Conservation (phyloP, 2,888 invertebrate genomes). For the Esperia sulphurella region DNA sequence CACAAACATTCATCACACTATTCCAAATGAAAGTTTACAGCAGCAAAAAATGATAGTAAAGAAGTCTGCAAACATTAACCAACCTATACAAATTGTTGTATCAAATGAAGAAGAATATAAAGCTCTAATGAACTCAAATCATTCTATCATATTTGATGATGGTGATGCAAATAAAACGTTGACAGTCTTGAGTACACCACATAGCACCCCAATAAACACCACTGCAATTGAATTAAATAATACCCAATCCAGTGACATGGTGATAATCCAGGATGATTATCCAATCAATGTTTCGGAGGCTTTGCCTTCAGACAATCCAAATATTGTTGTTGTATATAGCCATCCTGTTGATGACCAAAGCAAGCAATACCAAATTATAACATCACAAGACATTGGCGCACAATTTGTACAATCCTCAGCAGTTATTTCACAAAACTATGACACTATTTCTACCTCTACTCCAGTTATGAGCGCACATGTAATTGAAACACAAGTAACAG, state of each 20-base stretch:
- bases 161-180: slow-evolving; percentile 55
- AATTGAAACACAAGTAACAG: slow-evolving; percentile 43
- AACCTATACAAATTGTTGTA: slow-evolving; percentile 71
- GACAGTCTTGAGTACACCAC: slow-evolving; percentile 53
- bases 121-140: slow-evolving; percentile 63
- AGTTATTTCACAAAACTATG: slow-evolving; percentile 64
- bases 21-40: slow-evolving; percentile 30
- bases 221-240: slow-evolving; percentile 61
- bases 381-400: slow-evolving; percentile 52
- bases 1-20: slow-evolving; percentile 33
- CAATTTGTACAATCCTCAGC: slow-evolving; percentile 63
- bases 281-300: slow-evolving; percentile 76
- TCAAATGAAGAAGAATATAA: slow-evolving; percentile 74
- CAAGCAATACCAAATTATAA: slow-evolving; percentile 74
- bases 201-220: slow-evolving; percentile 40
- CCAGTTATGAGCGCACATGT: slow-evolving; percentile 68
- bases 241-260: slow-evolving; percentile 79
- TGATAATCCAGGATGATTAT: slow-evolving; percentile 81
- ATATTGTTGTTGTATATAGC: slow-evolving; percentile 82
- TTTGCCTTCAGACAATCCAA: slow-evolving; percentile 73
- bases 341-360: slow-evolving; percentile 78
- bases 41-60: slow-evolving; percentile 47
- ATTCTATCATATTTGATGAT: slow-evolving; percentile 68
- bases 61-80: slow-evolving; percentile 45
- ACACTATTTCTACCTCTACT: slow-evolving; percentile 61